Percentiles rank a stretch among this genome's conserved stretches.
Conservation (phyloP, 2,113 vertebrate species). For the Crypturellus undulatus region DNA sequence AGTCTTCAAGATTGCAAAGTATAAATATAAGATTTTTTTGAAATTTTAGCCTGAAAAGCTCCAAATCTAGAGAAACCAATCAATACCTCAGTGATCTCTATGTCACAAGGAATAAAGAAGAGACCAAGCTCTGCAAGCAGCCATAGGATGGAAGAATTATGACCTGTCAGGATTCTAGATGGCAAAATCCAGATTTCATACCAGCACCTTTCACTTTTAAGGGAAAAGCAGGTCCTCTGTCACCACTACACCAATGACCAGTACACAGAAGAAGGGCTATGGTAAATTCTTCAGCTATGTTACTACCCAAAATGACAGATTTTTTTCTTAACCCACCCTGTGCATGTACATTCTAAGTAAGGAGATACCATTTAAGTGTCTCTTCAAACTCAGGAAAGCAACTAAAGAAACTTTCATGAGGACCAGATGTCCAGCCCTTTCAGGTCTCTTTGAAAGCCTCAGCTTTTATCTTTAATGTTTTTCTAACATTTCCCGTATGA, state of each 20-base stretch:
- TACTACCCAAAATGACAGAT: neutral
- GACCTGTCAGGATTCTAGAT: neutral
- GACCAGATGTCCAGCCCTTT: neutral
- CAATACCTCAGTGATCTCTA: neutral
- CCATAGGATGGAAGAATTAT: neutral
- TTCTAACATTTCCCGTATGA: neutral
- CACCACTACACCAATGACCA: neutral
- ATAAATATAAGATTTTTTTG: neutral
- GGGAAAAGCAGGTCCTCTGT: neutral
- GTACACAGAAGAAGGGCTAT: neutral
- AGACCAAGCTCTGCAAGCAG: neutral
- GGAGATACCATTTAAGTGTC: neutral
- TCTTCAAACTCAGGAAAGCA: neutral
- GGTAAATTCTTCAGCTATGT: neutral
- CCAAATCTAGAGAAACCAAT: neutral
- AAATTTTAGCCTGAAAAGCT: neutral
- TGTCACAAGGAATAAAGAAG: neutral
- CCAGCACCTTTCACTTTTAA: neutral
- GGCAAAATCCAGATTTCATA: neutral
- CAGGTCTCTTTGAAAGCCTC: neutral
- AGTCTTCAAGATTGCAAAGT: neutral
- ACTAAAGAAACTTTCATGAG: neutral
- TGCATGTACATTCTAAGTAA: neutral
- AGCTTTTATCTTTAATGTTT: neutral
- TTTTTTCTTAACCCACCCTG: neutral